phyloP scores from a whole-genome alignment of 2,797 vertebrate species.

The Graptemys geographica region DNA sequence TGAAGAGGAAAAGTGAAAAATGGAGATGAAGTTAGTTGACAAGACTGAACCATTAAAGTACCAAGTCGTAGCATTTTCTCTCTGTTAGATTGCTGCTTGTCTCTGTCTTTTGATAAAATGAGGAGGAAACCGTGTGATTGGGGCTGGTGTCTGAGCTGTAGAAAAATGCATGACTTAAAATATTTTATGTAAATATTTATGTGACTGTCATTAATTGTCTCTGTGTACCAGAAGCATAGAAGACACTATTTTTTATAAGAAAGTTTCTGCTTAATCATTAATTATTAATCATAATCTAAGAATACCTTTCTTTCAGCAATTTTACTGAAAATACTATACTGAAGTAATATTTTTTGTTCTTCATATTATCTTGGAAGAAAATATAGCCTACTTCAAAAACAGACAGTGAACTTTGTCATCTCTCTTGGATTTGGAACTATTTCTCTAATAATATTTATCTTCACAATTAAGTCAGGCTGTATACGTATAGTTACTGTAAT shows the following conservation, averaged over 20 bases:
- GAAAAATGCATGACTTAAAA: not conserved
- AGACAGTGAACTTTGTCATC: not conserved
- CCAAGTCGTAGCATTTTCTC: not conserved
- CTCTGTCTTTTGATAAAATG: not conserved
- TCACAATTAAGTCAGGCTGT: not conserved
- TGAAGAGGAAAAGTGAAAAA: not conserved
- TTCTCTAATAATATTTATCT: not conserved
- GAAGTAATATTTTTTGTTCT: not conserved
- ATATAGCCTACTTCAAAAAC: not conserved
- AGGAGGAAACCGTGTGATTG: not conserved
- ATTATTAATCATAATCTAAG: not conserved
- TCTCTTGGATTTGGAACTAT: not conserved
- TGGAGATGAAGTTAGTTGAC: not conserved
- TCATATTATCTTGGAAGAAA: not conserved
- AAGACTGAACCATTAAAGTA: not conserved
- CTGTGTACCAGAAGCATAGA: not conserved
- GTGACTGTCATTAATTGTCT: not conserved
- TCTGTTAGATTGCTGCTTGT: not conserved
- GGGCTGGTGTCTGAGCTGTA: not conserved
- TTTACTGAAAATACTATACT: not conserved
- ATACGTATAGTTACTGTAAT: not conserved
- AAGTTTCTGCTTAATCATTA: not conserved
- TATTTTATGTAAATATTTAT: not conserved
- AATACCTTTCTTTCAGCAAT: not conserved
- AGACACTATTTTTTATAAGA: not conserved